A percentile compares a stretch with the other conserved stretches of the same genome.
These are phyloP conservation scores for Catharus fuscescens DNA, from an alignment of 2,113 vertebrate species.

Conservation along the genomic window DNA sequence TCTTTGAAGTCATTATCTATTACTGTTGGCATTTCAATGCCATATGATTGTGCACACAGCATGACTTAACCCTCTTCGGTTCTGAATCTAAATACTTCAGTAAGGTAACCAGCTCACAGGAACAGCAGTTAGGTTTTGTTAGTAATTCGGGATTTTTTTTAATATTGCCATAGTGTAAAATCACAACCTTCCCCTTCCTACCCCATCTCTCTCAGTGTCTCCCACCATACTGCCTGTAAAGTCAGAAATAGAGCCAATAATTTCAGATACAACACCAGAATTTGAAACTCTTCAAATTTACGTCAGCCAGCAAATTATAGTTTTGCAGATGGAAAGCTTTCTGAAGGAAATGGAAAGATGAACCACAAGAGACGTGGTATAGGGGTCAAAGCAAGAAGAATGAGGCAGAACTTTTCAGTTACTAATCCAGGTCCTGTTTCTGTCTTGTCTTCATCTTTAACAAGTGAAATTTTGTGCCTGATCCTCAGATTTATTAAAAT, in stretches of 20 bases:
- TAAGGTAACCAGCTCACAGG: background rate
- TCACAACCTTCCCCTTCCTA: no score
- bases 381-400: slow-evolving; percentile 14
- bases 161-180: background rate
- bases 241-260: slow-evolving; percentile 33
- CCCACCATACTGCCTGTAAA: background rate
- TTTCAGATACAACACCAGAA: slow-evolving; percentile 44
- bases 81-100: background rate
- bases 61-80: background rate
- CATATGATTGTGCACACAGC: background rate
- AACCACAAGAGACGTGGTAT: slow-evolving; percentile 43
- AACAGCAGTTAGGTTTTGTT: background rate
- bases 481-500: background rate
- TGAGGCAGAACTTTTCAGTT: slow-evolving; percentile 25
- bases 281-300: slow-evolving; percentile 54
- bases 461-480: background rate
- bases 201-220: background rate
- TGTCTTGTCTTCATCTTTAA: background rate
- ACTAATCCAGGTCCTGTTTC: background rate
- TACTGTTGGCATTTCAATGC: background rate
- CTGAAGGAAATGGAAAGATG: slow-evolving; percentile 65
- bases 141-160: background rate
- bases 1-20: background rate
- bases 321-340: slow-evolving; percentile 58
- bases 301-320: slow-evolving; percentile 66